These are phyloP conservation scores for Heliconius himera DNA, from an alignment of 1,140 invertebrate species.

Conservation along the genomic window DNA sequence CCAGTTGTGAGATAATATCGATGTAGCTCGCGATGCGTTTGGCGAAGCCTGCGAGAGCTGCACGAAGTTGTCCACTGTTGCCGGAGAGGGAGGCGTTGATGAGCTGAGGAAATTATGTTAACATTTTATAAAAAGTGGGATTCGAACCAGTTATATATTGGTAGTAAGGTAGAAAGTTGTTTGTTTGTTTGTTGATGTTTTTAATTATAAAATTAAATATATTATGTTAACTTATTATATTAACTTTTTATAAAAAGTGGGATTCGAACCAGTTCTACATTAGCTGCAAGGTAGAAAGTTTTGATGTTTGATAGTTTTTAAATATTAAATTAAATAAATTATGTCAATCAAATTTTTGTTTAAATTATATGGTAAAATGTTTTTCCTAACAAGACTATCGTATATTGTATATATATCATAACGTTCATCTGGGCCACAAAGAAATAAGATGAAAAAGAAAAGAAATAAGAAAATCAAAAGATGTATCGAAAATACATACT, in stretches of 20 bases:
- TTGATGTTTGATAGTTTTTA: no score
- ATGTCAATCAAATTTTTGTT: background rate
- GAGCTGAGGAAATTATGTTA: slow-evolving; percentile 40
- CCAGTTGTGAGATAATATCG: slow-evolving; percentile 30
- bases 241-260: background rate
- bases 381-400: no score
- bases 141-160: background rate
- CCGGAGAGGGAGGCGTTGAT: slow-evolving; percentile 50
- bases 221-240: background rate
- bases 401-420: no score
- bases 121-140: background rate
- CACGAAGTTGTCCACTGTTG: slow-evolving; percentile 41
- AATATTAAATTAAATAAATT: slow-evolving; percentile 41
- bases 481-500: background rate
- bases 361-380: no score
- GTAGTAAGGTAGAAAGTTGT: no score
- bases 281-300: no score
- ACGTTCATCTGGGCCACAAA: no score
- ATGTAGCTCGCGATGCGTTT: slow-evolving; percentile 31
- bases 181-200: no score
- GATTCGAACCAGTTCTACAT: background rate
- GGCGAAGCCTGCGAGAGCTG: slow-evolving; percentile 42
- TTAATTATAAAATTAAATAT: slow-evolving; percentile 40
- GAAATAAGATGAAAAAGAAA: no score
- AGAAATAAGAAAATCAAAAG: background rate